Evolutionary conservation across 2,113 vertebrate genomes (phyloP).

Genomic region (Pipa parva): DNA sequence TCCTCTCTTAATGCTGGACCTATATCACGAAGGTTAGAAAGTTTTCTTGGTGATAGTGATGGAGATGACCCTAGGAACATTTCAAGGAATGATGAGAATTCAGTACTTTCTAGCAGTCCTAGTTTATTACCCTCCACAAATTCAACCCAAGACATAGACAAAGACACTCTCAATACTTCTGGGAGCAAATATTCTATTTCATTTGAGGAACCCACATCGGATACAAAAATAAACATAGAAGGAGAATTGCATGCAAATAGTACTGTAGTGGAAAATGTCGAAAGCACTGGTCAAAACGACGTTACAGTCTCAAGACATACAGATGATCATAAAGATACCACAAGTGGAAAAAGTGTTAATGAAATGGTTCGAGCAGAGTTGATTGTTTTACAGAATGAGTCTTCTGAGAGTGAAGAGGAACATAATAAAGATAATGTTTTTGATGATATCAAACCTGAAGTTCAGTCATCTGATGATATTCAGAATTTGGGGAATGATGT

Average conservation of each 20-base stretch:
- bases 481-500: slow-evolving; percentile 35
- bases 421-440: slow-evolving; percentile 52
- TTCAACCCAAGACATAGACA: not conserved
- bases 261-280: slow-evolving; percentile 32
- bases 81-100: slow-evolving; percentile 42
- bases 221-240: not conserved
- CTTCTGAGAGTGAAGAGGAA: slow-evolving; percentile 67
- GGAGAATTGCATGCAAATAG: slow-evolving; percentile 38
- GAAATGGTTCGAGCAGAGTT: slow-evolving; percentile 66
- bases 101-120: not conserved
- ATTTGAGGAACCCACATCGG: not conserved
- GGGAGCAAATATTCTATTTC: not conserved
- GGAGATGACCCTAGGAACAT: slow-evolving; percentile 61
- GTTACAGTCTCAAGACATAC: slow-evolving; percentile 15
- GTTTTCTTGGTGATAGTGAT: slow-evolving; percentile 72
- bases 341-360: slow-evolving; percentile 46
- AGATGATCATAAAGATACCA: slow-evolving; percentile 45
- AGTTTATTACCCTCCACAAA: not conserved
- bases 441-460: slow-evolving; percentile 42
- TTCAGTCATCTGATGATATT: slow-evolving; percentile 26
- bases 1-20: slow-evolving; percentile 79
- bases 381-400: slow-evolving; percentile 71
- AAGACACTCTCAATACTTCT: slow-evolving; percentile 1
- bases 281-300: not conserved
- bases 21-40: slow-evolving; percentile 79